Base-by-base conservation (phyloP, 2,888 invertebrate genomes). In the Aleiodes alternator region DNA sequence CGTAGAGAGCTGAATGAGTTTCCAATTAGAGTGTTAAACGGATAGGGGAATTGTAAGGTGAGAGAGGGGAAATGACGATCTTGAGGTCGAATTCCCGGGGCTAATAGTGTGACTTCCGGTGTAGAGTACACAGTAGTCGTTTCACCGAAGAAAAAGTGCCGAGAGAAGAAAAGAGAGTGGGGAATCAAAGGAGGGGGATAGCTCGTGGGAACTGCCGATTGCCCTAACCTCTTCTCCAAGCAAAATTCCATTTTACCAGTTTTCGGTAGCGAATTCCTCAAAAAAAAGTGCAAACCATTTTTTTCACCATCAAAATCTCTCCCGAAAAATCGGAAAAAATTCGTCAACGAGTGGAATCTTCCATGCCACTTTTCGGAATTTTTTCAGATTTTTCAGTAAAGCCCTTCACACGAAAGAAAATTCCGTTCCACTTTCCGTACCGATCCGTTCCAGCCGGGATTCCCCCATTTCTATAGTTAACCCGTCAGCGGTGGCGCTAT, bases 81-180 rank as follows among this genome's bases (percentile, higher is more conserved):
- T 61, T 51, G 76, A 76, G 77, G 73, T 79, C 80, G 73, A 79
- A 80, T 82, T 34, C 78, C 78, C 80, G 69, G 76, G 80, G 75
- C 78, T 80, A 76, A 73, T 78, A 78, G 79, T 79, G 69, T 81
- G 75, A 82, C 78, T 80, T 82, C 81, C 82, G 81, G 81, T 78
- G 73, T 66, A 75, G 73, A 61, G 75, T 78, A 55, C 66, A 55
- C 74, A 56, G 56, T 72, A 55, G 61, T 66, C 59, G 75, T 69
- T 43, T 68, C 61, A 14, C 61, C 34, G 69, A 66, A 53, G 69
- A 68, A 34, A 68, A 70, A 72, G 66, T 72, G 55, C 29, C 29
- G 53, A 73, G 55, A 48, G 71, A 69, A 57, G 70, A 70, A 31
- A 50, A 70, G 69, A 59, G 56, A 56, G 70, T 48, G 72, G 50